phyloP scores from a whole-genome alignment of 2,113 vertebrate species.

The Rhinogobius similis region DNA sequence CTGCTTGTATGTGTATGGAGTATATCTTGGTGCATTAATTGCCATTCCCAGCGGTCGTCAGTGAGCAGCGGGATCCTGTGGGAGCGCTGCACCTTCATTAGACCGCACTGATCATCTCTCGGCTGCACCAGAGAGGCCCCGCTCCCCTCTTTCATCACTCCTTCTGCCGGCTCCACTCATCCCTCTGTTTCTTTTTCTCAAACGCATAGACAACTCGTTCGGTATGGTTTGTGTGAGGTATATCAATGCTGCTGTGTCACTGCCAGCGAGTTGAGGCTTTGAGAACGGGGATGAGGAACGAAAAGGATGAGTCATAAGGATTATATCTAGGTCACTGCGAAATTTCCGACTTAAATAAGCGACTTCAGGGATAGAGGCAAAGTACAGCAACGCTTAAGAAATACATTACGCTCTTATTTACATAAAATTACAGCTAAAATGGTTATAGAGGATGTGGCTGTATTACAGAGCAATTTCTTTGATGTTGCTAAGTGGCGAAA shows the following conservation, averaged over 20 bases:
- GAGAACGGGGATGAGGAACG: not conserved
- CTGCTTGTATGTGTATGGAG: constrained; percentile 13
- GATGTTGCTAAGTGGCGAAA: not conserved
- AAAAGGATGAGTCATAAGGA: constrained; percentile 5
- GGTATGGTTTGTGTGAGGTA: constrained; percentile 11
- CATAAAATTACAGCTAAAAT: not conserved
- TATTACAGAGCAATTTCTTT: not conserved
- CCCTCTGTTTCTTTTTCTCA: constrained; percentile 28
- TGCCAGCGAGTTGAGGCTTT: constrained; percentile 31
- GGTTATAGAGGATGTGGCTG: not conserved
- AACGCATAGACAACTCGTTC: constrained; percentile 29
- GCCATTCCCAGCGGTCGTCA: constrained; percentile 72
- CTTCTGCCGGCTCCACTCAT: constrained; percentile 38
- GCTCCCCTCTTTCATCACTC: constrained; percentile 71
- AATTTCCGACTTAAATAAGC: not conserved
- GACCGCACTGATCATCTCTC: constrained; percentile 72
- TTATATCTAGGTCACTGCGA: not conserved
- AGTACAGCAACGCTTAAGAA: not conserved
- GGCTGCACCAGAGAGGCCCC: constrained; percentile 64
- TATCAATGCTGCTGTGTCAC: constrained; percentile 37
- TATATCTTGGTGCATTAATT: constrained; percentile 64
- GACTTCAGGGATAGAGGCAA: not conserved
- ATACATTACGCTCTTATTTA: not conserved
- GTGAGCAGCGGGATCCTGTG: constrained; percentile 57
- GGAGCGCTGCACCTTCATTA: constrained; percentile 77